Percentiles rank a stretch among this genome's conserved stretches.
phyloP scores from a whole-genome alignment of 2,113 vertebrate species.

The Catharus bicknelli region DNA sequence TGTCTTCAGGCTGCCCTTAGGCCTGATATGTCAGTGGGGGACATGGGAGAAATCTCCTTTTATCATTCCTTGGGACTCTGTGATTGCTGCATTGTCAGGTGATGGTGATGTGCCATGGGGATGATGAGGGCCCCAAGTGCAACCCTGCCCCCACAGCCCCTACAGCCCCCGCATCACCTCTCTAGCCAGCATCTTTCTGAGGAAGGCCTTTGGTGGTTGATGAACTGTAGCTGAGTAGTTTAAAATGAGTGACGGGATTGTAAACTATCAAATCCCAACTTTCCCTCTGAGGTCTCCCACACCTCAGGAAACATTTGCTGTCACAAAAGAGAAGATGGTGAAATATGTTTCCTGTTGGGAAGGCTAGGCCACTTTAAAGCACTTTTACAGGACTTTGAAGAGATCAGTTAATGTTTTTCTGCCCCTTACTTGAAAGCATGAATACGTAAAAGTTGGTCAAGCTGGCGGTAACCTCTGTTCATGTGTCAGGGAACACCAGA shows the following conservation, averaged over 20 bases:
- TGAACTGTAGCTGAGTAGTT: background rate
- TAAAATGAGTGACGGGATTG: background rate
- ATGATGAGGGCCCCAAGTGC: background rate
- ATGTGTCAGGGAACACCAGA: slow-evolving; percentile 45
- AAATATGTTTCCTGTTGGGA: background rate
- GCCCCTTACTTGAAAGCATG: slow-evolving; percentile 10
- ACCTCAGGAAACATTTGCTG: background rate
- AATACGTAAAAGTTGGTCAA: slow-evolving; percentile 44
- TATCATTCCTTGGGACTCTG: no score
- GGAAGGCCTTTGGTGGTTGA: background rate
- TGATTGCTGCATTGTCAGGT: background rate
- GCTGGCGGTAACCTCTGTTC: slow-evolving; percentile 31
- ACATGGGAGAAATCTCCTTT: background rate
- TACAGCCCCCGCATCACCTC: background rate
- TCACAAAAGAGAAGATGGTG: background rate
- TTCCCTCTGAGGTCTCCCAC: background rate
- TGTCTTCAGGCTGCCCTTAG: background rate
- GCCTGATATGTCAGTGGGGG: background rate
- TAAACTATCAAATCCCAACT: background rate
- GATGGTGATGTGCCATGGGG: background rate
- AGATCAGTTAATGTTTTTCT: slow-evolving; percentile 29
- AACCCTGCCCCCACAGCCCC: background rate
- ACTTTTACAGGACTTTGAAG: background rate
- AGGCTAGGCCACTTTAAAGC: background rate
- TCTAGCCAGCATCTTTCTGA: background rate